A percentile compares a stretch with the other conserved stretches of the same genome.
Conservation (phyloP, 2,888 invertebrate species). For the Cecidostiba fungosa region DNA sequence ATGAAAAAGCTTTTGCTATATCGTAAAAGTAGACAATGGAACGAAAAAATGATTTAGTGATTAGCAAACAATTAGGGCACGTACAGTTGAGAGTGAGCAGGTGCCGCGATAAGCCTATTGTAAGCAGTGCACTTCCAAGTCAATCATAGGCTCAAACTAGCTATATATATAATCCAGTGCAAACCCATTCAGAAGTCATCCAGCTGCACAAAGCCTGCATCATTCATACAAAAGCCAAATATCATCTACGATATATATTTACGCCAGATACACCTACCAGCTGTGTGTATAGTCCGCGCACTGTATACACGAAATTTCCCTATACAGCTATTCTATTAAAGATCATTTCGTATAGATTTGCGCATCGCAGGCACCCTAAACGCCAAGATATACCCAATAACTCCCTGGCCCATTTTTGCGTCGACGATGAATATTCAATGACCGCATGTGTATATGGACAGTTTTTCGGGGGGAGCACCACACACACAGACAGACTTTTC, state of each 20-base stretch:
- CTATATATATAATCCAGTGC: not conserved
- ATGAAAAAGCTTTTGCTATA: too few species aligned
- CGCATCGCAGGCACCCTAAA: not conserved
- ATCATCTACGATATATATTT: constrained; percentile 1
- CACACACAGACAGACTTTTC: not conserved
- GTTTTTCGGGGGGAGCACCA: not conserved
- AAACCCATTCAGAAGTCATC: not conserved
- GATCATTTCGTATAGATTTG: not conserved
- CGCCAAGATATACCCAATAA: constrained; percentile 8
- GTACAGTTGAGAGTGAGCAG: not conserved
- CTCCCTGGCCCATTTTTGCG: constrained; percentile 14
- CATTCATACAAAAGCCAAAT: not conserved
- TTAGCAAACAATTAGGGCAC: not conserved
- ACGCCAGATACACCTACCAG: not conserved
- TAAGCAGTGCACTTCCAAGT: not conserved
- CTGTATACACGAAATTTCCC: not conserved
- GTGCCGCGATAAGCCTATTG: constrained; percentile 2
- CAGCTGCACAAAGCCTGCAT: not conserved
- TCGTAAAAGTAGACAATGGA: not conserved
- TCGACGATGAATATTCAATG: constrained; percentile 55
- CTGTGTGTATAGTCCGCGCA: too few species aligned
- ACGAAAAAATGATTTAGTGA: not conserved
- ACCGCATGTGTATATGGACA: not conserved
- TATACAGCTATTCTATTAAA: not conserved
- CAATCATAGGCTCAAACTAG: not conserved